A percentile compares a stretch with the other conserved stretches of the same genome.
Conservation (phyloP, 2,113 vertebrate species). For the Clarias gariepinus region DNA sequence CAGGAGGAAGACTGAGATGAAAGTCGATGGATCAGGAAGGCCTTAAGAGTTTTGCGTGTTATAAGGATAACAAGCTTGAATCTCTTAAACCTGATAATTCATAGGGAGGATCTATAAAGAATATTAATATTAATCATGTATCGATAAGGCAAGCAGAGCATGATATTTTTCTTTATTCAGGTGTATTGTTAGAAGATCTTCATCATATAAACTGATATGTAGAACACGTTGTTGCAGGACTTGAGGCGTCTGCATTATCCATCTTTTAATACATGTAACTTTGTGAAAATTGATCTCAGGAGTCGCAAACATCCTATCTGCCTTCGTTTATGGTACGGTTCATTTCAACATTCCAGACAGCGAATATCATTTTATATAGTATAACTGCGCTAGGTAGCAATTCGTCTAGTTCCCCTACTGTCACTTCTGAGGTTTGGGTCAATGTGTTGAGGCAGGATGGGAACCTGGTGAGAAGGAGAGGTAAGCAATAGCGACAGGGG, state of each 20-base stretch:
- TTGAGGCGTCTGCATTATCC: not conserved
- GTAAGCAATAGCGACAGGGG: slow-evolving; percentile 56
- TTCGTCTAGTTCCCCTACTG: not conserved
- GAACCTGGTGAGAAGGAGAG: slow-evolving; percentile 54
- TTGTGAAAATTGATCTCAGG: not conserved
- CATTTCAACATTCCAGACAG: not conserved
- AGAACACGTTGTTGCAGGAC: no score
- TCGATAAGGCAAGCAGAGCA: not conserved
- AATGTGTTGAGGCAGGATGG: not conserved
- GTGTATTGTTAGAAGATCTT: no score
- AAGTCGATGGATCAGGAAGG: slow-evolving; percentile 5
- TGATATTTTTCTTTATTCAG: not conserved
- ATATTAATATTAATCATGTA: slow-evolving; percentile 40
- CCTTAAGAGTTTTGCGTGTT: slow-evolving; percentile 62
- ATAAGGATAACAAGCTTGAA: slow-evolving; percentile 70
- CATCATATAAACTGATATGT: not conserved
- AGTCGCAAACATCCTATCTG: not conserved
- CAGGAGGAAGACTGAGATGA: not conserved
- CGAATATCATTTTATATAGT: not conserved
- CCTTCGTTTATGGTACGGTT: not conserved
- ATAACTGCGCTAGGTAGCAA: not conserved
- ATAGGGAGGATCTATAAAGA: slow-evolving; percentile 58
- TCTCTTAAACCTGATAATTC: slow-evolving; percentile 63
- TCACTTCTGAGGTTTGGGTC: not conserved
- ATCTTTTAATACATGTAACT: not conserved